Conservation (phyloP, 2,888 invertebrate species). For the Pammene fasciana region DNA sequence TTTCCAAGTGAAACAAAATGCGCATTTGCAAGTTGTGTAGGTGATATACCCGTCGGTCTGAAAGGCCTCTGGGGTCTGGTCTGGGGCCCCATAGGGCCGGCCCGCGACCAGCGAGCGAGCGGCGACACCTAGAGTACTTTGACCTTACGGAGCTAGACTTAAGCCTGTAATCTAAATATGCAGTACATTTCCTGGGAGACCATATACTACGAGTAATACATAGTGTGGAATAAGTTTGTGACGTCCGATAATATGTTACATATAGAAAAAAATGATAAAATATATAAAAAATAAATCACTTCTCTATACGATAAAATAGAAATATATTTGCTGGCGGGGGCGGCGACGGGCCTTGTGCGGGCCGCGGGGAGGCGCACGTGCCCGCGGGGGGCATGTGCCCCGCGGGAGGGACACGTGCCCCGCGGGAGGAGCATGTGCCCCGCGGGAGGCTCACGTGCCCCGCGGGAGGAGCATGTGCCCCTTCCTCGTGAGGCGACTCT, state of each 20-base stretch:
- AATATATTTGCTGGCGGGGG: constrained; percentile 66
- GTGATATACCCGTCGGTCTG: too few species aligned
- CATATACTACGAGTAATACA: constrained; percentile 55
- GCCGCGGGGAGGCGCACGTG: constrained; percentile 25
- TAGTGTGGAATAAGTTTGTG: constrained; percentile 72
- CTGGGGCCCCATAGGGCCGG: background rate
- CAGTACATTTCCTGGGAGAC: constrained; percentile 68
- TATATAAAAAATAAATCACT: constrained; percentile 72
- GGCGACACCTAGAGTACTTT: constrained; percentile 55
- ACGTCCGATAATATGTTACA: constrained; percentile 77
- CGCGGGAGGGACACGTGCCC: background rate
- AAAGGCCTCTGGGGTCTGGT: too few species aligned
- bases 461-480: background rate
- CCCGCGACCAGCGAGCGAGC: constrained; percentile 16
- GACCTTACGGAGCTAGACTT: constrained; percentile 62
- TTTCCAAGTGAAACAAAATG: background rate
- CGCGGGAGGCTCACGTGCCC: constrained; percentile 1
- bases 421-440: constrained; percentile 5
- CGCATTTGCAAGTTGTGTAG: background rate
- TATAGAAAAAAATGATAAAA: constrained; percentile 69
- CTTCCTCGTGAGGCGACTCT: background rate
- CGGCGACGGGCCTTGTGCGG: constrained; percentile 54
- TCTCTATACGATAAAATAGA: constrained; percentile 69
- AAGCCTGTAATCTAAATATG: constrained; percentile 63
- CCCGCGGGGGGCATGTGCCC: background rate